Conservation (phyloP, 2,113 vertebrate species). For the Myotis davidii region DNA sequence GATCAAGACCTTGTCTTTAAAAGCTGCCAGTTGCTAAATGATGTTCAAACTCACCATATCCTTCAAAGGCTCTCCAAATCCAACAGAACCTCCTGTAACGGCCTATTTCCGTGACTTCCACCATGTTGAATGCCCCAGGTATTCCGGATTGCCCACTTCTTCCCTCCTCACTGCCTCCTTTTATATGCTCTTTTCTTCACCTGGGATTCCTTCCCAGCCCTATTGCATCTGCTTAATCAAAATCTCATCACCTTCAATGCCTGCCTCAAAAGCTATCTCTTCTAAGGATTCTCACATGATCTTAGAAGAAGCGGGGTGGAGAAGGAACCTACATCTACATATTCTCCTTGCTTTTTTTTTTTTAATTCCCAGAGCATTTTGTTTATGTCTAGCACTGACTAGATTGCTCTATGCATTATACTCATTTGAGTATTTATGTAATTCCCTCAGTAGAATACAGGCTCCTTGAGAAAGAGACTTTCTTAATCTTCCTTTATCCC, state of each 20-base stretch:
- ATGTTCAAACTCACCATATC: not conserved
- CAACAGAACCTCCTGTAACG: not conserved
- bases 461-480: not conserved
- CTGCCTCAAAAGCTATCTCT: not conserved
- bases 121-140: not conserved
- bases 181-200: not conserved
- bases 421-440: not conserved
- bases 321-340: not conserved
- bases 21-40: not conserved
- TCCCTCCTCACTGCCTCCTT: not conserved
- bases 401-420: not conserved
- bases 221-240: not conserved
- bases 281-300: not conserved
- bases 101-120: not conserved
- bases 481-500: not conserved
- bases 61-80: not conserved
- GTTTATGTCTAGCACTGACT: not conserved
- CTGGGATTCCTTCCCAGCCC: not conserved
- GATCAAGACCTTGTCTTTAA: not conserved
- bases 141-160: not conserved
- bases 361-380: not conserved
- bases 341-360: not conserved
- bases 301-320: not conserved
- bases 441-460: not conserved
- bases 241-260: not conserved